Evolutionary conservation across 2,888 invertebrate genomes (phyloP), one percentile per base, ranked within the genome.

Genomic region (Rhagonycha lutea): DNA sequence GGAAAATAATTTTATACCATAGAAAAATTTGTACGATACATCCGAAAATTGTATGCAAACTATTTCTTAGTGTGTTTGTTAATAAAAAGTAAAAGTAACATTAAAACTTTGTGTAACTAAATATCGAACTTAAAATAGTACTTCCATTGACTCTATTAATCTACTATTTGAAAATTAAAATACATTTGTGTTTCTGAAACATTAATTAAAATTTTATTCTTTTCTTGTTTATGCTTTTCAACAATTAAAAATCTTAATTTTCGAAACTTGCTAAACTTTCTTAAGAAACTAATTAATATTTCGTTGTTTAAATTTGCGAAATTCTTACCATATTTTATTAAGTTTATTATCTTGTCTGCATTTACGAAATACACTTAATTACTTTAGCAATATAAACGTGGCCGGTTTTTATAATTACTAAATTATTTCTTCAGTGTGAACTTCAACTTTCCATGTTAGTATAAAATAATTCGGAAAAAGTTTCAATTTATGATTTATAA

Each of bases 131-230:
- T 47, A n/a, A 47, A n/a, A n/a, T 47, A 18, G 18, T 18, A n/a
- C n/a, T 47, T 47, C 5, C 47, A 47, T 47, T 47, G 47, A 47
- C 47, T n/a, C n/a, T 47, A 47, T 47, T n/a, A n/a, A 47, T 8
- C 12, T 47, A n/a, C 12, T 47, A 47, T 47, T 47, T n/a, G 12
- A n/a, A 61, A 73, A 68, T 68, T 68, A 67, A 69, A 76, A 76
- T 70, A 68, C 73, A 70, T 76, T 65, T 60, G 68, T 68, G 73
- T 70, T 74, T 74, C 72, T 74, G 72, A 69, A 74, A 24, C 32
- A 72, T 74, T 77, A 77, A 77, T 77, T 77, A 77, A 74, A 74
- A 77, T 71, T 47, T 32, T 32, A 68, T 72, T 65, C 61, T 76
- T 18, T 71, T 24, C 72, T 74, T 72, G 74, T 74, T 76, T 77